phyloP scores from a whole-genome alignment of 2,113 vertebrate genomes.

The Poecile atricapillus region DNA sequence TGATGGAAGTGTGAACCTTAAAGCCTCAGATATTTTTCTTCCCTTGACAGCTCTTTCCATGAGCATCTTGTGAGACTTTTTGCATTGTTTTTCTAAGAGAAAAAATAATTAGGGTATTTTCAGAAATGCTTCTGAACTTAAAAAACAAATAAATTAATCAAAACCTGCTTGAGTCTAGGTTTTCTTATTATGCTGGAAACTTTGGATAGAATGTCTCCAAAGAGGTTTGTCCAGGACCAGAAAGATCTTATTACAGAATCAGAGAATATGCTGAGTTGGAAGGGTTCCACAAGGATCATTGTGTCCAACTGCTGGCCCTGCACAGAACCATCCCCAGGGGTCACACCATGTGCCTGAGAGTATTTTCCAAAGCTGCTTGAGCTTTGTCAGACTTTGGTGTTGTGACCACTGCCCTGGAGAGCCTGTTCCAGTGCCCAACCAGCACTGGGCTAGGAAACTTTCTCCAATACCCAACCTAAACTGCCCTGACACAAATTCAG shows the following conservation, averaged over 20 bases:
- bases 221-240: not conserved
- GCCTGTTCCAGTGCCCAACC: not conserved
- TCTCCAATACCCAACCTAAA: not conserved
- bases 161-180: not conserved
- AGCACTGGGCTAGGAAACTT: not conserved
- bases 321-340: not conserved
- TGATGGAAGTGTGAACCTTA: not conserved
- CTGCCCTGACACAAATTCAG: not conserved
- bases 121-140: not conserved
- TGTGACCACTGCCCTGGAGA: not conserved
- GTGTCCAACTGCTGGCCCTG: no score
- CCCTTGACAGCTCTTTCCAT: not conserved
- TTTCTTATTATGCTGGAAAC: not conserved
- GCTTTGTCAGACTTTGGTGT: not conserved
- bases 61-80: not conserved
- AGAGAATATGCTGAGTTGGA: not conserved
- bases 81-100: not conserved
- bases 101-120: not conserved
- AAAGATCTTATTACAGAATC: not conserved
- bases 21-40: not conserved
- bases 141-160: not conserved
- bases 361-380: not conserved
- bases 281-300: not conserved
- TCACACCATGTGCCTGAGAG: not conserved
- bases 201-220: not conserved